These are phyloP conservation scores for Diaphora mendica DNA, from an alignment of 2,888 invertebrate species.

Conservation along the genomic window DNA sequence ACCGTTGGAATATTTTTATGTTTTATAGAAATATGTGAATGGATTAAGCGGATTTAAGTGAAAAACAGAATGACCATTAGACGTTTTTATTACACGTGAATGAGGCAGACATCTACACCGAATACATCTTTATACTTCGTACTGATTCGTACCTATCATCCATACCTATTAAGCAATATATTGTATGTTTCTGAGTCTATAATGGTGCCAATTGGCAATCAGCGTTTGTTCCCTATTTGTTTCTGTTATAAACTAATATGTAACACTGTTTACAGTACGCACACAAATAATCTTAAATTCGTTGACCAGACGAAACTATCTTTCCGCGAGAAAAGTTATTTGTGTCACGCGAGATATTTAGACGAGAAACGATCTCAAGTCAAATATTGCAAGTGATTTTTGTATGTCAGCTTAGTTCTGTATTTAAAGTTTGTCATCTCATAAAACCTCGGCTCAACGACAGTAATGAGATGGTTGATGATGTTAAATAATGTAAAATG, in stretches of 20 bases:
- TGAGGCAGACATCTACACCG: constrained; percentile 13
- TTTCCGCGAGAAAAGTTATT: constrained; percentile 29
- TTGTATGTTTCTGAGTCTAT: constrained; percentile 52
- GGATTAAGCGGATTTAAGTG: not conserved
- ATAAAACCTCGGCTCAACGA: not conserved
- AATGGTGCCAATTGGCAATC: constrained; percentile 73
- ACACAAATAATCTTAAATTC: constrained; percentile 30
- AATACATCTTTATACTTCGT: not conserved
- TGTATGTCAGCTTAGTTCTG: not conserved
- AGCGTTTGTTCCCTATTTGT: constrained; percentile 52
- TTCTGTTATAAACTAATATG: constrained; percentile 38
- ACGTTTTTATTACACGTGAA: constrained; percentile 36
- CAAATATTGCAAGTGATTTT: constrained; percentile 23
- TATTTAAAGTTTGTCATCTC: not conserved
- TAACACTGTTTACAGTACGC: constrained; percentile 37
- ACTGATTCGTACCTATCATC: not conserved
- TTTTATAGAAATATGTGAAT: not conserved
- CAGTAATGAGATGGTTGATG: not conserved
- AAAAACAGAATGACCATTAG: not conserved
- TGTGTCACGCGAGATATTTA: constrained; percentile 16
- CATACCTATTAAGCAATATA: constrained; percentile 31
- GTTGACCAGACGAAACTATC: constrained; percentile 24
- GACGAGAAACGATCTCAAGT: constrained; percentile 18
- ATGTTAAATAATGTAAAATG: not conserved
- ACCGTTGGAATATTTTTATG: not conserved